A percentile compares a stretch with the other conserved stretches of the same genome.
These are phyloP conservation scores for Eulemur rubriventer DNA, from an alignment of 2,797 vertebrate species.

Conservation along the genomic window DNA sequence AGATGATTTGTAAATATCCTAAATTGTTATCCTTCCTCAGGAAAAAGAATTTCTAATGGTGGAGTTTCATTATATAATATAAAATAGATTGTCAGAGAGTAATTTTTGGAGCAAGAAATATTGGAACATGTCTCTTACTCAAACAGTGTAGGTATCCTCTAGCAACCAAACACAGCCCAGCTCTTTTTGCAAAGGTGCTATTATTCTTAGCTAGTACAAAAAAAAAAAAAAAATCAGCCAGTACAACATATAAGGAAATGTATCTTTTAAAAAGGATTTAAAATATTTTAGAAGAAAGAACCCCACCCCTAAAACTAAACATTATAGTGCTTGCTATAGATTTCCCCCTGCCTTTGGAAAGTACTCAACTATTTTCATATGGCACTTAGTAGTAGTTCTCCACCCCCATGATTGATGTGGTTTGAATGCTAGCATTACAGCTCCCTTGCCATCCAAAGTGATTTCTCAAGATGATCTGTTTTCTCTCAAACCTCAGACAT, in stretches of 20 bases:
- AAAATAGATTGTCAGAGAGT: not conserved
- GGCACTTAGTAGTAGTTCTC: constrained; percentile 21
- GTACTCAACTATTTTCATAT: constrained; percentile 62
- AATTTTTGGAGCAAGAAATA: constrained; percentile 29
- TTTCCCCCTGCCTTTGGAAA: constrained; percentile 54
- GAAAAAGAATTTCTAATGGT: not conserved
- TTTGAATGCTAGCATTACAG: constrained; percentile 45
- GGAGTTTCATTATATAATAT: not conserved
- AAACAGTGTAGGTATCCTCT: not conserved
- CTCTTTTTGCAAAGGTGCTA: not conserved
- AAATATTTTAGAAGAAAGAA: constrained; percentile 65
- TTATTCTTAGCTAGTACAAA: constrained; percentile 27
- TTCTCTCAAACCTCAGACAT: constrained; percentile 72
- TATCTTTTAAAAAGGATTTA: constrained; percentile 45
- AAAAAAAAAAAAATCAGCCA: not conserved
- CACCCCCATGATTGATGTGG: constrained; percentile 70
- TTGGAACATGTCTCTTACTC: not conserved
- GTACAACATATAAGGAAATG: constrained; percentile 24
- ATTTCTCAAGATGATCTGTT: constrained; percentile 74
- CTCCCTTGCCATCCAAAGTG: constrained; percentile 56
- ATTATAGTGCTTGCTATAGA: not conserved
- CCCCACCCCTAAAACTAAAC: constrained; percentile 58
- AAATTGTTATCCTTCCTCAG: not conserved
- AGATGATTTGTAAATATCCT: not conserved
- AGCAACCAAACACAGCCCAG: not conserved